Base-by-base conservation (phyloP, 2,113 vertebrate species). In the Rhadina sibilatrix region DNA sequence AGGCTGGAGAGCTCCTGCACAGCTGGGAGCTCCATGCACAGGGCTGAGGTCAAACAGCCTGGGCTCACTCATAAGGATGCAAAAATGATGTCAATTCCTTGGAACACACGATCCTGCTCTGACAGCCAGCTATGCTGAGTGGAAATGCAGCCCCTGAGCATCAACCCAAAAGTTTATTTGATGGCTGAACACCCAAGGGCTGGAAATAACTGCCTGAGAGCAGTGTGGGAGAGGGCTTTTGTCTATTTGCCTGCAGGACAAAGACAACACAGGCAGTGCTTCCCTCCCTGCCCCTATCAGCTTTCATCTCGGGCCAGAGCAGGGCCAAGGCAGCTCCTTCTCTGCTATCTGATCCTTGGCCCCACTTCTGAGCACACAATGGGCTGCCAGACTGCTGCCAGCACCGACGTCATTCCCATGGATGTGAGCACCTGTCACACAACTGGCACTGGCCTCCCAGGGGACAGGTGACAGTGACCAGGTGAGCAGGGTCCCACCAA, bases 71-170 rank as follows among this genome's bases (percentile, higher is more conserved):
- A 6, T 13, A 66, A 78, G 75, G 85, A 93, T 70, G 90, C 66
- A 93, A 61, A 94, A 85, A 83, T 88, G 53, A 96, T 66, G 90
- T 91, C 91, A 94, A 30, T 20, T 57, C 86, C 85, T 79, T 93
- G 88, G 93, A 90, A 95, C 76, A 90, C 44, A 15, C 7, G 0
- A 31, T 9, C 28, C 14, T 7, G 60, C 82, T 60, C 21, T 88
- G 88, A 83, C 94, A 92, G 95, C 92, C 92, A 95, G 85, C 61
- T n/a, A 42, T 2, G 54, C 92, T 35, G 79, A 77, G 88, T 79
- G 75, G 64, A 91, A 94, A 95, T 15, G 37, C 68, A 78, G 83
- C 12, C 83, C 63, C 76, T 53, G 81, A 96, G 38, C 76, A 88
- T 10, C 60, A 87, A 33, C 69, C 57, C 86, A 20, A 66, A 59